A percentile compares a stretch with the other conserved stretches of the same genome.
phyloP scores from a whole-genome alignment of 2,888 invertebrate genomes.

The Ditylenchus weischeri region DNA sequence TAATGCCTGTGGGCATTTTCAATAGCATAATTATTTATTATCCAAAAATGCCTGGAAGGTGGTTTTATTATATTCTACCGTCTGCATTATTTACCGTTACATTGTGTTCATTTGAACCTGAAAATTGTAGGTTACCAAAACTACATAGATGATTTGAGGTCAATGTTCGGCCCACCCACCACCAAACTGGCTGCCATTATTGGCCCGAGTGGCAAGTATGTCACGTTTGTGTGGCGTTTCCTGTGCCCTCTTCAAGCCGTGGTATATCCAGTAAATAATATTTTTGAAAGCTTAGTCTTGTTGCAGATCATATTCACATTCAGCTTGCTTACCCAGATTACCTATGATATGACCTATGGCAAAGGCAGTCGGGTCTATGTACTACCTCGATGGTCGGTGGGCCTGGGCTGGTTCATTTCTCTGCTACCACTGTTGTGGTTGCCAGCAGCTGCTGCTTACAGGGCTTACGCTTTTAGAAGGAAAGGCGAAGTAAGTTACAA shows the following conservation, averaged over 20 bases:
- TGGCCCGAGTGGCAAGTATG: slow-evolving; percentile 36
- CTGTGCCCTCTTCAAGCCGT: slow-evolving; percentile 33
- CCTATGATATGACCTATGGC: slow-evolving; percentile 31
- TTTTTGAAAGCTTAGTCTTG: not conserved
- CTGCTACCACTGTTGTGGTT: slow-evolving; percentile 29
- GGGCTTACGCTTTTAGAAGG: slow-evolving; percentile 28
- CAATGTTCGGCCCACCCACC: slow-evolving; percentile 44
- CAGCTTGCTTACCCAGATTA: slow-evolving; percentile 29
- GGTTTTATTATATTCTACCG: too few relatives aligned
- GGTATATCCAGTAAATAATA: slow-evolving; percentile 2
- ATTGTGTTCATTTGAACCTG: too few relatives aligned
- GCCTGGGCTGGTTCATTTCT: slow-evolving; percentile 34
- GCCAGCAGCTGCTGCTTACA: slow-evolving; percentile 31
- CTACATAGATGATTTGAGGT: slow-evolving; percentile 38
- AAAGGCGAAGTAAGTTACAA: slow-evolving; percentile 29
- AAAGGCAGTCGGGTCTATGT: slow-evolving; percentile 33
- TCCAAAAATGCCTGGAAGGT: too few relatives aligned
- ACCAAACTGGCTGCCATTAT: slow-evolving; percentile 25
- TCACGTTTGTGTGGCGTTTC: slow-evolving; percentile 35
- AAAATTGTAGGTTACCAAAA: slow-evolving; percentile 27
- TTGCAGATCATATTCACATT: slow-evolving; percentile 33
- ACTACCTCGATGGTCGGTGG: slow-evolving; percentile 33
- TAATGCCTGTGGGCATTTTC: too few relatives aligned
- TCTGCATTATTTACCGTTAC: too few relatives aligned
- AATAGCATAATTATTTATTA: too few relatives aligned